Conservation (phyloP, 2,113 vertebrate genomes). For the Bubo blakistoni region DNA sequence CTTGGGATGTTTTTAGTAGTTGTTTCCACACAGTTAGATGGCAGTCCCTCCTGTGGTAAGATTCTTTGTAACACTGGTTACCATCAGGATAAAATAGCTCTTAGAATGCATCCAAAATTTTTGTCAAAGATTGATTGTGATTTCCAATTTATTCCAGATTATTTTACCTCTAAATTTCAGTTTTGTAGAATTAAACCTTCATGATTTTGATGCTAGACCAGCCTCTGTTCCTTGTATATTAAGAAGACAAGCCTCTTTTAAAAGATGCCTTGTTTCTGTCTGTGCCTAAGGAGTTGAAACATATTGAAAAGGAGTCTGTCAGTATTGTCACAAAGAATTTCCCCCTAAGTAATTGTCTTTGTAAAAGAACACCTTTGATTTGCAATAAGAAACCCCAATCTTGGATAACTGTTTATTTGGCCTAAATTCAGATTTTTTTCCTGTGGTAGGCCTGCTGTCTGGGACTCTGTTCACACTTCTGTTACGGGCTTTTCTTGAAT, state of each 20-base stretch:
- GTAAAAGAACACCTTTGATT: background rate
- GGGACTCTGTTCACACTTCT: background rate
- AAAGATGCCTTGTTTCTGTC: background rate
- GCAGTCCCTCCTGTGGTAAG: background rate
- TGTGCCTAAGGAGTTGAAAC: background rate
- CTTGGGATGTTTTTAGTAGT: background rate
- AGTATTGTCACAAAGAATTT: background rate
- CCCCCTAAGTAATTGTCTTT: background rate
- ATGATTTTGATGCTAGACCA: background rate
- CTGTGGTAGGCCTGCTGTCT: background rate
- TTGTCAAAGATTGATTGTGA: background rate
- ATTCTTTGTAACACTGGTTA: background rate
- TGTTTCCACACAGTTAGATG: background rate
- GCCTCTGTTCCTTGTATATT: background rate
- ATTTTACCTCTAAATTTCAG: background rate
- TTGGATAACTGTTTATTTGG: background rate
- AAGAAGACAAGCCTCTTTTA: background rate
- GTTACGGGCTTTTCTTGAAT: background rate
- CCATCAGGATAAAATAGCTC: background rate
- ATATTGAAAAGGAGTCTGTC: background rate
- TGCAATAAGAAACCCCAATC: background rate
- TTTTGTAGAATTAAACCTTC: background rate
- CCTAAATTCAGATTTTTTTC: background rate
- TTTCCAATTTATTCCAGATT: background rate
- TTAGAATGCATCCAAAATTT: background rate